These are phyloP conservation scores for Podarcis raffonei DNA, from an alignment of 2,113 vertebrate genomes.

Conservation along the genomic window DNA sequence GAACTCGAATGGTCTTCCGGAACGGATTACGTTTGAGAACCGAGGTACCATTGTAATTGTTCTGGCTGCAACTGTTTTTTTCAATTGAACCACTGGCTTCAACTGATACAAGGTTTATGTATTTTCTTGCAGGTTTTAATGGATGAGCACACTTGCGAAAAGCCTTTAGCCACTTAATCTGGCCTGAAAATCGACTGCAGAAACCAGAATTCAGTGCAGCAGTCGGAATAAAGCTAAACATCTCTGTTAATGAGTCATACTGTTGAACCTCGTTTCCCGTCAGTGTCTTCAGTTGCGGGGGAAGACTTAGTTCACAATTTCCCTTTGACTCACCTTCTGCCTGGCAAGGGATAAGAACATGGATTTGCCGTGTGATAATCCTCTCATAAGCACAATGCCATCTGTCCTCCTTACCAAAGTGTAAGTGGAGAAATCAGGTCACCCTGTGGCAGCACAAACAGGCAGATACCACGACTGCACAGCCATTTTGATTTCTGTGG, in stretches of 20 bases:
- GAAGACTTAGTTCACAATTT: conserved; percentile 20
- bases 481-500: too few species aligned
- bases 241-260: neutral
- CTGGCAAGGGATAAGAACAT: conserved; percentile 27
- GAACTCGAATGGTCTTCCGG: too few species aligned
- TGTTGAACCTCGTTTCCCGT: neutral
- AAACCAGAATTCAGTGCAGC: neutral
- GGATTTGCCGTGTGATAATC: conserved; percentile 60
- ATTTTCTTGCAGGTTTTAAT: neutral
- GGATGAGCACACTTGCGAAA: too few species aligned
- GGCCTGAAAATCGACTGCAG: neutral
- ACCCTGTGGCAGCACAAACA: neutral
- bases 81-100: neutral
- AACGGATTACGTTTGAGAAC: too few species aligned
- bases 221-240: neutral
- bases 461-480: neutral
- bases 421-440: conserved; percentile 54
- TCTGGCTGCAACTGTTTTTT: neutral
- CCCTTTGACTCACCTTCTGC: neutral
- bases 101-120: neutral
- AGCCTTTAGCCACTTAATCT: neutral
- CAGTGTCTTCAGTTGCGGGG: neutral
- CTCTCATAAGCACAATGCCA: conserved; percentile 35
- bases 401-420: conserved; percentile 42
- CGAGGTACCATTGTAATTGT: too few species aligned